Conservation (phyloP, 2,113 vertebrate genomes). For the Pelodiscus sinensis region DNA sequence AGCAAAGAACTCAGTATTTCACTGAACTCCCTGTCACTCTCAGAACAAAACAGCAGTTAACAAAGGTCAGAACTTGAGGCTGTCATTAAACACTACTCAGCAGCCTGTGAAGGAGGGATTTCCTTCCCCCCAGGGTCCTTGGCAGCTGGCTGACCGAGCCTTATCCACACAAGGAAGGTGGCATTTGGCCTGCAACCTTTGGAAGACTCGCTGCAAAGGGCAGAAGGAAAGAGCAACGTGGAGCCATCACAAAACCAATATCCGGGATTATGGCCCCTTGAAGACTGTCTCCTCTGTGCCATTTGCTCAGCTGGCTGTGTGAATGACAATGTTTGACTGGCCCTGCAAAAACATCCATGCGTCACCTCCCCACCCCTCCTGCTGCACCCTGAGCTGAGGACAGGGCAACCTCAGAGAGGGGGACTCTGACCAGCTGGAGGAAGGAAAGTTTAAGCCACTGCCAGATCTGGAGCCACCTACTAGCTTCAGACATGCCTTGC, state of each 20-base stretch:
- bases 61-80: constrained; percentile 61
- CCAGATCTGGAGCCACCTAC: background rate
- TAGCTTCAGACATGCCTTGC: background rate
- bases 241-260: rapidly evolving
- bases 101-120: constrained; percentile 1
- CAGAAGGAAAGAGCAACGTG: background rate
- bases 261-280: rapidly evolving
- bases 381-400: rapidly evolving
- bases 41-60: constrained; percentile 63
- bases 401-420: background rate
- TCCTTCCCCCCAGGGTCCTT: background rate
- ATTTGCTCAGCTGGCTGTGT: rapidly evolving
- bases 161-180: rapidly evolving
- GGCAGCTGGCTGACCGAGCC: background rate
- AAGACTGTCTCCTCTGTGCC: rapidly evolving
- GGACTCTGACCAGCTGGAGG: background rate
- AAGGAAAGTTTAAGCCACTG: background rate
- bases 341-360: background rate
- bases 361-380: rapidly evolving
- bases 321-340: background rate
- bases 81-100: background rate
- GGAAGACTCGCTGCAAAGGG: constrained; percentile 1
- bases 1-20: constrained; percentile 7
- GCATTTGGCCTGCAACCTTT: constrained; percentile 37
- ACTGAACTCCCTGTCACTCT: constrained; percentile 30